These are phyloP conservation scores for Crambe crambe DNA, from an alignment of 37 sponge, comb jelly and placozoan genomes.

Conservation along the genomic window DNA sequence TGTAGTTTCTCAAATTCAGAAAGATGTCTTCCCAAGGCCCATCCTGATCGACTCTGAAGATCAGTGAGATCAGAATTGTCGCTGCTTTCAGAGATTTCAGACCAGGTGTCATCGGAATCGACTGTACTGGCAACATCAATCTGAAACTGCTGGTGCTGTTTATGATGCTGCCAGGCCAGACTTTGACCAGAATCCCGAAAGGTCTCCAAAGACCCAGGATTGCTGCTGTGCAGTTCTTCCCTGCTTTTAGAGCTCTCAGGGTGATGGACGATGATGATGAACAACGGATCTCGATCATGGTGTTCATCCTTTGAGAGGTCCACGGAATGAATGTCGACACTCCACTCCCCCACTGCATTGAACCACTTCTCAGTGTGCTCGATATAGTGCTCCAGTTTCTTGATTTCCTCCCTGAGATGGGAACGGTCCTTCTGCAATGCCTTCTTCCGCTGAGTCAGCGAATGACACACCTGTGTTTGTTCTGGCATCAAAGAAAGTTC, in stretches of 20 bases:
- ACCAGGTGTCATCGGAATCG: slow-evolving; percentile 1
- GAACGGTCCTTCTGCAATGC: slow-evolving; percentile 39
- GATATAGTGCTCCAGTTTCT: slow-evolving; percentile 73
- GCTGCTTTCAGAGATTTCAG: not conserved
- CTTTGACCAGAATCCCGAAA: not conserved
- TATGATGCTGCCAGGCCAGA: not conserved
- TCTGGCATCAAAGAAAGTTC: slow-evolving; percentile 33
- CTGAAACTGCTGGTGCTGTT: not conserved
- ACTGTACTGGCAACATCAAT: not conserved
- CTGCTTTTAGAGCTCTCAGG: not conserved
- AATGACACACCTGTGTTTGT: not conserved
- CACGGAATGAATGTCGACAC: slow-evolving; percentile 39
- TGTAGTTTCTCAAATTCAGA: slow-evolving; percentile 84
- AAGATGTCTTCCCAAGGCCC: slow-evolving; percentile 74
- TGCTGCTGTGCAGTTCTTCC: not conserved
- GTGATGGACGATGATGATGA: slow-evolving; percentile 58
- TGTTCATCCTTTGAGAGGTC: slow-evolving; percentile 38
- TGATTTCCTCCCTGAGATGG: slow-evolving; percentile 45
- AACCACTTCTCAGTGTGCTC: slow-evolving; percentile 77
- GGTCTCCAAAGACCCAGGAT: not conserved
- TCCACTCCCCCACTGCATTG: slow-evolving; percentile 68
- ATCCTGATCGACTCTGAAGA: slow-evolving; percentile 47
- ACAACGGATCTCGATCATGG: slow-evolving; percentile 50
- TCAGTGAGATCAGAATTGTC: not conserved
- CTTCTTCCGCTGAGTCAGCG: slow-evolving; percentile 39